Evolutionary conservation across 2,797 vertebrate species (phyloP).

Genomic region (Calcarius lapponicus): DNA sequence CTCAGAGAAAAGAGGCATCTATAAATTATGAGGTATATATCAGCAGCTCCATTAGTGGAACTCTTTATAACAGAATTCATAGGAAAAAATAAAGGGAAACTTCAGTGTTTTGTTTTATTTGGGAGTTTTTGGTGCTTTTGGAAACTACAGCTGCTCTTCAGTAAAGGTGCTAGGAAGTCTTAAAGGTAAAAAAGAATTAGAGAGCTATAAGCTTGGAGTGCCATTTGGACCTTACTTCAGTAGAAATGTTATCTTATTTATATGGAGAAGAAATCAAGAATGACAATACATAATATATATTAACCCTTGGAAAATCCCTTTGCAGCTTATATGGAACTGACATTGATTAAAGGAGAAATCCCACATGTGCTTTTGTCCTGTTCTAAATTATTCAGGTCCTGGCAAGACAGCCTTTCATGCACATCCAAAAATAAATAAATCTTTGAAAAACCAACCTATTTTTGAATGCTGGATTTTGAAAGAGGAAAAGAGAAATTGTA

Average conservation of each 20-base stretch:
- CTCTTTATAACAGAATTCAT: background rate
- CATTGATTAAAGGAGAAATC: slow-evolving; percentile 55
- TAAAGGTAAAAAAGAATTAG: background rate
- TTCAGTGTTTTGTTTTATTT: background rate
- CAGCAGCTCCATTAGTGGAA: background rate
- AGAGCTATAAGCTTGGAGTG: background rate
- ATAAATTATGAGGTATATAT: background rate
- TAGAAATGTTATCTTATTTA: slow-evolving; percentile 1
- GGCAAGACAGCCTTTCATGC: background rate
- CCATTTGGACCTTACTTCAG: background rate
- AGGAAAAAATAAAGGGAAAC: background rate
- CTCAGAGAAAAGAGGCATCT: background rate
- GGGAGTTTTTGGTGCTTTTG: background rate
- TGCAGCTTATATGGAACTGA: background rate
- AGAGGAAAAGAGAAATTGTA: background rate
- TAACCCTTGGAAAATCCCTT: slow-evolving; percentile 32
- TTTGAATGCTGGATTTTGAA: slow-evolving; percentile 26
- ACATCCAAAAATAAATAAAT: slow-evolving; percentile 40
- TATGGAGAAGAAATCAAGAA: slow-evolving; percentile 32
- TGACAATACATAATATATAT: slow-evolving; percentile 25
- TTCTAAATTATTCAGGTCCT: slow-evolving; percentile 46
- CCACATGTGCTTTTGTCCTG: slow-evolving; percentile 41
- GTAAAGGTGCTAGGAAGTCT: background rate
- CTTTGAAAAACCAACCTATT: background rate
- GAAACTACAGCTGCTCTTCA: background rate